Percentiles rank a stretch among this genome's conserved stretches.
Conservation (phyloP, 37 sponge, comb jelly and placozoan genomes). For the Amphimedon queenslandica region DNA sequence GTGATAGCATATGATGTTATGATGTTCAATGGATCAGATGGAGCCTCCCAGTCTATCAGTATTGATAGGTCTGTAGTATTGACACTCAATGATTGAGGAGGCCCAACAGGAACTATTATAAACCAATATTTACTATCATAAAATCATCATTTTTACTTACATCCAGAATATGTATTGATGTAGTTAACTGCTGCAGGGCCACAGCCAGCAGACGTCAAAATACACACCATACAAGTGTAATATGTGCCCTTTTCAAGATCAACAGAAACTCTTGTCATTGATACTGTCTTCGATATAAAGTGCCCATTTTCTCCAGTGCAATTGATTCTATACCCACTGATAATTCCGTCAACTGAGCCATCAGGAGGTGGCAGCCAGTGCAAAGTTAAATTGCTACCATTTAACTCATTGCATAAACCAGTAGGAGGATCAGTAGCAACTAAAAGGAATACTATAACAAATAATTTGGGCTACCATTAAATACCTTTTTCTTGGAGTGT, state of each 20-base stretch:
- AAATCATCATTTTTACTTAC: not conserved
- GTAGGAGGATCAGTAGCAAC: conserved; percentile 24
- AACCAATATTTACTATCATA: not conserved
- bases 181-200: not conserved
- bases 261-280: not conserved
- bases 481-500: conserved; percentile 20
- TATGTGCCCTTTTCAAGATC: not conserved
- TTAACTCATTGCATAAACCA: not conserved
- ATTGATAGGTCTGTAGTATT: not conserved
- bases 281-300: not conserved
- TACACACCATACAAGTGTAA: not conserved
- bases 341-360: no score
- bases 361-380: conserved; percentile 23
- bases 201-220: not conserved
- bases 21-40: not conserved
- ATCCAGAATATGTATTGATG: not conserved
- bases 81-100: not conserved
- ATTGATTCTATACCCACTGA: not conserved
- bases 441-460: no score
- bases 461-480: no score
- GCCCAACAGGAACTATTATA: not conserved
- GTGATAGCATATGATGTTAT: not conserved
- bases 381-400: not conserved
- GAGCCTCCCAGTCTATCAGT: not conserved
- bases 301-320: not conserved